These are phyloP conservation scores for Acipenser ruthenus DNA, from an alignment of 2,797 vertebrate genomes.

Conservation along the genomic window DNA sequence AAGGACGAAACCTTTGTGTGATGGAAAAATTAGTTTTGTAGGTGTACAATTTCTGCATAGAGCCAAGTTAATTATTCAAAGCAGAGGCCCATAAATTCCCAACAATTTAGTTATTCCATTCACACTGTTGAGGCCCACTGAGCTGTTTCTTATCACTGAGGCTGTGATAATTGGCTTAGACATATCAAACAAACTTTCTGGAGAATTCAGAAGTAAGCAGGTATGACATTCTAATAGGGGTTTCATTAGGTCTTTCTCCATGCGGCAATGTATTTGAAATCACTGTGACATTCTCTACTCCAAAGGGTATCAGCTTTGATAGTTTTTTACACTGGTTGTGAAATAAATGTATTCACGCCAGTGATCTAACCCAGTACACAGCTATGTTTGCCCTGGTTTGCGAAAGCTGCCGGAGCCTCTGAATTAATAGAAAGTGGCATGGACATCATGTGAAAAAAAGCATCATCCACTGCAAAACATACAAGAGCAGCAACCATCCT, in stretches of 20 bases:
- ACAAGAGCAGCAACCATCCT: conserved; percentile 13
- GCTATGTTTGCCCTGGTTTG: conserved; percentile 55
- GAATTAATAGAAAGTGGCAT: conserved; percentile 63
- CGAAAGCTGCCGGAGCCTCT: conserved; percentile 49
- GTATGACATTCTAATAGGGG: conserved; percentile 82
- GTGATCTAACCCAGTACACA: conserved; percentile 61
- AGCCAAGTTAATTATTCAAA: conserved; percentile 75
- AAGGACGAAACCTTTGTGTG: conserved; percentile 66
- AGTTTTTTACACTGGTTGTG: conserved; percentile 50
- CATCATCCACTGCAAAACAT: conserved; percentile 40
- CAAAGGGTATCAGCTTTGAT: conserved; percentile 60
- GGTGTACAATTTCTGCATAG: conserved; percentile 54
- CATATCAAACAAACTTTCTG: conserved; percentile 77
- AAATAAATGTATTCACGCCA: conserved; percentile 67
- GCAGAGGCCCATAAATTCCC: conserved; percentile 61
- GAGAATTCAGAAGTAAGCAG: conserved; percentile 77
- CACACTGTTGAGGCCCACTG: conserved; percentile 60
- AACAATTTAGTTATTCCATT: conserved; percentile 65
- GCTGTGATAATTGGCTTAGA: conserved; percentile 80
- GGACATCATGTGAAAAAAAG: conserved; percentile 52
- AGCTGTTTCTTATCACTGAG: conserved; percentile 75
- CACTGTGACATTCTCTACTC: conserved; percentile 76
- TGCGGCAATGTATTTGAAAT: conserved; percentile 72
- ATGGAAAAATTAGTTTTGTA: conserved; percentile 60
- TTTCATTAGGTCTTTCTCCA: conserved; percentile 74